Evolutionary conservation across 2,113 vertebrate species (phyloP).

Genomic region (Gavialis gangeticus): DNA sequence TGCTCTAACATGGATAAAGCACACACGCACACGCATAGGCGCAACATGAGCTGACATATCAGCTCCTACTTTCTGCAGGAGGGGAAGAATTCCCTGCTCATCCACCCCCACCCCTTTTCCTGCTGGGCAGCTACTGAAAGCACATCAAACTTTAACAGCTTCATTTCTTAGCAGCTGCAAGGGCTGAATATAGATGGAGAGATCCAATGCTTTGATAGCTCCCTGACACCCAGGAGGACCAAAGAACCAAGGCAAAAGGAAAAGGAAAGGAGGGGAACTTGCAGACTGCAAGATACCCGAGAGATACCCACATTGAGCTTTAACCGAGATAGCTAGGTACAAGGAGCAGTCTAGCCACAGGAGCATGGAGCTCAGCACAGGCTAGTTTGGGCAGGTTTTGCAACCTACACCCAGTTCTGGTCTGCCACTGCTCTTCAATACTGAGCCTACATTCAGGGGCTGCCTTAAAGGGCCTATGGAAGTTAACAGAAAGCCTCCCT

Average conservation of each 20-base stretch:
- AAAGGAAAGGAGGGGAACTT: not conserved
- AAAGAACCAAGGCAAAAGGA: not conserved
- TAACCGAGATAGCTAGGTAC: not conserved
- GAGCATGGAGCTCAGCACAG: no score
- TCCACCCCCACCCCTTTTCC: not conserved
- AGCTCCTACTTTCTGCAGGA: not conserved
- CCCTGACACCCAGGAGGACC: not conserved
- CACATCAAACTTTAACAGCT: conserved; percentile 8
- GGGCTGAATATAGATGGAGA: conserved; percentile 2
- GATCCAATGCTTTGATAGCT: not conserved
- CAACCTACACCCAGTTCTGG: no score
- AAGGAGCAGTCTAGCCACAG: not conserved
- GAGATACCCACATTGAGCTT: not conserved
- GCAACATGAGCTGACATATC: not conserved
- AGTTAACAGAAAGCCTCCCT: not conserved
- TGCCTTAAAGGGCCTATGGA: not conserved
- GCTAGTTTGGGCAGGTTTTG: no score
- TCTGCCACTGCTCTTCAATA: not conserved
- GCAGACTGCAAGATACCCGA: not conserved
- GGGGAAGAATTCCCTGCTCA: not conserved
- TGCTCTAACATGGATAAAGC: not conserved
- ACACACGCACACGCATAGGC: not conserved
- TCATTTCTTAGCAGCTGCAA: not conserved
- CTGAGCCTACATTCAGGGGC: not conserved
- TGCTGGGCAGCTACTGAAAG: not conserved